A percentile compares a stretch with the other conserved stretches of the same genome.
Evolutionary conservation across 2,888 invertebrate species (phyloP).

Genomic region (Dasysyrphus albostriatus): DNA sequence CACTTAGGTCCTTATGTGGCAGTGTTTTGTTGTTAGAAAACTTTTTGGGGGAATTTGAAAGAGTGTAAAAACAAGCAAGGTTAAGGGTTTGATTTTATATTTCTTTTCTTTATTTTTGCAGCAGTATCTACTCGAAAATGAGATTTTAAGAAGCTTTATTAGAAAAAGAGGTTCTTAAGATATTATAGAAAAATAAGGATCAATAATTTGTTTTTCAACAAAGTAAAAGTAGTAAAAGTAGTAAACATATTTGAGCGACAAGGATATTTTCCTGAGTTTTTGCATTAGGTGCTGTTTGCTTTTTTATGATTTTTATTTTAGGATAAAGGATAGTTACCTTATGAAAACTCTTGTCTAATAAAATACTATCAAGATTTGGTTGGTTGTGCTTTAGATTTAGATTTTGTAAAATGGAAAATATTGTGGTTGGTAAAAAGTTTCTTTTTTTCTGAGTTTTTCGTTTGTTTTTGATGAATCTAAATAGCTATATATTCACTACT

Average conservation of each 20-base stretch:
- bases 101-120: background rate
- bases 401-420: too few relatives aligned
- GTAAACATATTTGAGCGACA: background rate
- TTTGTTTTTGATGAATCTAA: too few relatives aligned
- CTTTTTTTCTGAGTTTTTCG: too few relatives aligned
- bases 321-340: too few relatives aligned
- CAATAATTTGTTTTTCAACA: background rate
- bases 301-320: too few relatives aligned
- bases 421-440: too few relatives aligned
- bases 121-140: background rate
- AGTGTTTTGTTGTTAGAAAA: conserved; percentile 6
- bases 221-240: too few relatives aligned
- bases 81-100: conserved; percentile 14
- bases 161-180: background rate
- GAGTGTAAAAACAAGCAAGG: conserved; percentile 24
- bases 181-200: background rate
- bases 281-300: too few relatives aligned
- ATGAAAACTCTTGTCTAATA: too few relatives aligned
- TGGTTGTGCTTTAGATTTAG: too few relatives aligned
- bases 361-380: too few relatives aligned
- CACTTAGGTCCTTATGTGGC: conserved; percentile 51
- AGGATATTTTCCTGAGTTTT: background rate
- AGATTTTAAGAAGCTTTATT: background rate
- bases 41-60: conserved; percentile 9
- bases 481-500: too few relatives aligned